phyloP scores from a whole-genome alignment of 2,888 invertebrate genomes.

The Lamproptera curius region DNA sequence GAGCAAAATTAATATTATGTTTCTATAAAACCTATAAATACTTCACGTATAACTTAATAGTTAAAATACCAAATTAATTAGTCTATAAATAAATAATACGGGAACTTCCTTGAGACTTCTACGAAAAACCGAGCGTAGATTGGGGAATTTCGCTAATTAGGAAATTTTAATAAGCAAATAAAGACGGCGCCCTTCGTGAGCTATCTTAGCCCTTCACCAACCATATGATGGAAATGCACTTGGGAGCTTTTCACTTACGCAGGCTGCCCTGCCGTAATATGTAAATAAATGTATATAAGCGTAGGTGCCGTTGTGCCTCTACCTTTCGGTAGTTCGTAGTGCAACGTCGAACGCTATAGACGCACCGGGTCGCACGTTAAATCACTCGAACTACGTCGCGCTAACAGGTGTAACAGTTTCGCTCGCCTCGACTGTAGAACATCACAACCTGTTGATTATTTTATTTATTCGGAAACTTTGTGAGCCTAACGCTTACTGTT shows the following conservation, averaged over 20 bases:
- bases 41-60: too few relatives aligned
- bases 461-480: slow-evolving; percentile 33
- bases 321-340: slow-evolving; percentile 24
- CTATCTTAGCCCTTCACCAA: too few relatives aligned
- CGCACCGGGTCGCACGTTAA: slow-evolving; percentile 23
- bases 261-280: slow-evolving; percentile 13
- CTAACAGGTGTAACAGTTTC: slow-evolving; percentile 24
- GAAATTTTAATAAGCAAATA: too few relatives aligned
- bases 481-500: slow-evolving; percentile 14
- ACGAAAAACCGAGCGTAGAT: too few relatives aligned
- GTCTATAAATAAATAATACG: too few relatives aligned
- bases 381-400: slow-evolving; percentile 13
- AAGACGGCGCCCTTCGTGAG: too few relatives aligned
- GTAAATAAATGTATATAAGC: slow-evolving; percentile 16
- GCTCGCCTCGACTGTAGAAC: slow-evolving; percentile 3
- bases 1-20: too few relatives aligned
- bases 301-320: slow-evolving; percentile 8
- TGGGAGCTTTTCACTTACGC: slow-evolving; percentile 2
- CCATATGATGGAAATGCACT: too few relatives aligned
- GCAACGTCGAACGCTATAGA: slow-evolving; percentile 25
- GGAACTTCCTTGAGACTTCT: too few relatives aligned
- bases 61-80: too few relatives aligned
- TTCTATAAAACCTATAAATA: too few relatives aligned
- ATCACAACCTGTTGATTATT: slow-evolving; percentile 35
- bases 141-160: too few relatives aligned